Percentiles rank a stretch among this genome's conserved stretches.
Conservation (phyloP, 1,140 invertebrate genomes). For the Saccostrea glomerata region DNA sequence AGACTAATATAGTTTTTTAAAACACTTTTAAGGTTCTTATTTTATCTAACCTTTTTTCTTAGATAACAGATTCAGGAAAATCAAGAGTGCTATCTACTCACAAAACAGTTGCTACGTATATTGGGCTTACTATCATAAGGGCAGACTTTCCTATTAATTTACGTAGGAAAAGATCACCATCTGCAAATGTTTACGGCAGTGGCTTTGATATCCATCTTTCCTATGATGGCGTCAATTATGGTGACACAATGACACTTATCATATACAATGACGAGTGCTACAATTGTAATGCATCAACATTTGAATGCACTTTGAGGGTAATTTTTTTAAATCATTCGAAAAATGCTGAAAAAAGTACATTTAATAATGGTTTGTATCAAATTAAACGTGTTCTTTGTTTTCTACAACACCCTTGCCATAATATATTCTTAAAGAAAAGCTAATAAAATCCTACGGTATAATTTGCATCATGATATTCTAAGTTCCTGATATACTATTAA, state of each 20-base stretch:
- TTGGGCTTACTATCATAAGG: not conserved
- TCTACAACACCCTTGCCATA: no score
- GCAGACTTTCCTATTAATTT: not conserved
- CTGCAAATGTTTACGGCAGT: not conserved
- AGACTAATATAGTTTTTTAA: not conserved
- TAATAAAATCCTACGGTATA: no score
- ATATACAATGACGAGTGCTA: not conserved
- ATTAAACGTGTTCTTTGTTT: no score
- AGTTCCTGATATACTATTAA: no score
- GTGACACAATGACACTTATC: not conserved
- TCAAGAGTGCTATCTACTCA: not conserved
- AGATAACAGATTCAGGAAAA: slow-evolving; percentile 15
- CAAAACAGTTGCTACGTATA: not conserved
- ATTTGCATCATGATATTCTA: no score
- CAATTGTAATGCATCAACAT: not conserved
- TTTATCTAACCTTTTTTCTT: not conserved
- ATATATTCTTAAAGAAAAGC: no score
- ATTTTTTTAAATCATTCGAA: not conserved
- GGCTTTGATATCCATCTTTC: not conserved
- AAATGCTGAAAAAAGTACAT: no score
- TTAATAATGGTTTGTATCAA: no score
- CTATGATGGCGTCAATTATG: not conserved
- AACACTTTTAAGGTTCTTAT: not conserved
- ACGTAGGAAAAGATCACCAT: not conserved
- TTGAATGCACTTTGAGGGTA: not conserved